A percentile compares a stretch with the other conserved stretches of the same genome.
These are phyloP conservation scores for Rhamnusium bicolor DNA, from an alignment of 2,888 invertebrate species.

Conservation along the genomic window DNA sequence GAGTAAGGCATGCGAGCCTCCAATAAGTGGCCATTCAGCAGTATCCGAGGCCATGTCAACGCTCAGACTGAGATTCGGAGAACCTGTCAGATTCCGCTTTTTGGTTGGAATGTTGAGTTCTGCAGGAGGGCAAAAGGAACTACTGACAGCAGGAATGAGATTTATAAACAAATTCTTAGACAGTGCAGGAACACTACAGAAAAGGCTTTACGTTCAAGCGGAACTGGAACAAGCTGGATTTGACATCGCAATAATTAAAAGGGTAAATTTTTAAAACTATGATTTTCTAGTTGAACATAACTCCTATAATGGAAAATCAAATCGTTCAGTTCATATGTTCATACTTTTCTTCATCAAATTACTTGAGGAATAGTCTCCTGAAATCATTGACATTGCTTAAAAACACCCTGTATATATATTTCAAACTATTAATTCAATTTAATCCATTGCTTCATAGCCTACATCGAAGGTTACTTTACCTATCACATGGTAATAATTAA, in stretches of 20 bases:
- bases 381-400: too few species aligned
- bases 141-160: slow-evolving; percentile 85
- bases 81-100: slow-evolving; percentile 93
- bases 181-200: slow-evolving; percentile 83
- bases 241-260: slow-evolving; percentile 76
- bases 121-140: slow-evolving; percentile 78
- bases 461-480: too few species aligned
- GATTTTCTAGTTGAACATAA: background rate
- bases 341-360: too few species aligned
- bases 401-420: too few species aligned
- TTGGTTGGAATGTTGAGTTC: slow-evolving; percentile 91
- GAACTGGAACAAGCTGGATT: slow-evolving; percentile 88
- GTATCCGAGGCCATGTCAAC: slow-evolving; percentile 94
- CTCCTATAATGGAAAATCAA: too few species aligned
- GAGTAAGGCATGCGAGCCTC: slow-evolving; percentile 86
- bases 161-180: slow-evolving; percentile 89
- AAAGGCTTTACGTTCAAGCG: slow-evolving; percentile 88
- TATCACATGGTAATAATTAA: too few species aligned
- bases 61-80: slow-evolving; percentile 88
- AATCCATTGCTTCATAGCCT: too few species aligned
- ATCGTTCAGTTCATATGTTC: too few species aligned
- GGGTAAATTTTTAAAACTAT: slow-evolving; percentile 67
- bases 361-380: too few species aligned
- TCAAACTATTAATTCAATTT: too few species aligned
- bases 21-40: slow-evolving; percentile 84